Base-by-base conservation (phyloP, 2,113 vertebrate species). In the Fukomys damarensis region DNA sequence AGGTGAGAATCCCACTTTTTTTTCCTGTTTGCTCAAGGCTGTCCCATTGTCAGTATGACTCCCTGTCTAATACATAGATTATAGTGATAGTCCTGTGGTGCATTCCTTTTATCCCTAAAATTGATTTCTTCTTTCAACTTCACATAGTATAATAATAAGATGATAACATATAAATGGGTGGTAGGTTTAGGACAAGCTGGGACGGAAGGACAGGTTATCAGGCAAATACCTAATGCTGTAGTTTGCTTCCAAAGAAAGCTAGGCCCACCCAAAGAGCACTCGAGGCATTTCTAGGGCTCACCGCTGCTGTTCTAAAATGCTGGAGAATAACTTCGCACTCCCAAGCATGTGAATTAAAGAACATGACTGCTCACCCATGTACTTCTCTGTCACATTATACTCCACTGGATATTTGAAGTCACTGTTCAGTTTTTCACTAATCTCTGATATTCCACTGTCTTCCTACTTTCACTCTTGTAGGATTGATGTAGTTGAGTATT, bases 1-100 rank as follows among this genome's bases (percentile, higher is more conserved):
- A 99, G 99, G 99, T 99, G 98, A 98, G 98, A 91, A 35, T 4
- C 32, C 3, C 1, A 11, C 32, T 86, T 54, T 91, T 30, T 86
- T 54, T 91, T 30, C 38, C 3, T 65, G 3, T 81, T 80, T 59
- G 58, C 6, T 74, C 30, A 88, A 56, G 54, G 68, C 56, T 84
- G 14, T 61, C 38, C 72, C 70, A 26, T 70, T 83, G 59, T 41
- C 35, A 1, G 1, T 59, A 1, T 30, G 24, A 20, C 2, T 63
- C 12, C 56, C 17, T 38, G 28, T 20, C 3, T 68, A 20, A 49
- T 38, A 52, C 0, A 7, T n/a, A 30, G 5, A 38, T 66, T 52
- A 26, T 81, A 20, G 58, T 92, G 58, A 66, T 91, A 72, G 79
- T 84, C 16, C 76, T 66, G 1, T 83, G 9, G 38, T 91, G n/a